Base-by-base conservation (phyloP, 2,888 invertebrate genomes). In the Drosophila mimica region DNA sequence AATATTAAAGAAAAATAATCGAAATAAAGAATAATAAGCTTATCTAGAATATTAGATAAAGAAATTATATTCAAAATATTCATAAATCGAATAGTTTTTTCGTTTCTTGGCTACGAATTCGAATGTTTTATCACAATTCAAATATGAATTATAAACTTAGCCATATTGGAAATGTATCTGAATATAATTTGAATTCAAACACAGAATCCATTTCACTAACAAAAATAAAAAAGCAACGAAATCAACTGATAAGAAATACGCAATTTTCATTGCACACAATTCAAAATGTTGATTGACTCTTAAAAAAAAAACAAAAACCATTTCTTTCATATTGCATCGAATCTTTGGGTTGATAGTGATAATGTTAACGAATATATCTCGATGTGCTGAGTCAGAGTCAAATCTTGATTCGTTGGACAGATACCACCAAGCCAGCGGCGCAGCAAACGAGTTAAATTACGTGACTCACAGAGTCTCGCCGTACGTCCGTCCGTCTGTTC, bases 381-480 rank as follows among this genome's bases (percentile, higher is more conserved):
- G 1, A 46, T 13, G 40, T 33, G 46, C 56, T 71, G 71, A 58
- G 64, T 72, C 72, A 63, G 72, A 71, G 72, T 43, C 15, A 11
- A 56, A 54, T 30, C 51, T 61, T 34, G 54, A 57, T 56, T 38
- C 20, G 48, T 7, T 43, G 52, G 46, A 38, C 63, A 71, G 71
- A 63, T 63, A 71, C 57, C 46, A 40, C 8, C 25, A 31, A 40
- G n/a, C n/a, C 54, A 20, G 28, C 30, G 11, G 1, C 52, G 4
- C 25, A 52, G n/a, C 51, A 71, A 71, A 71, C 71, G 46, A 43
- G 72, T 52, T 71, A 38, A 71, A 46, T 51, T 33, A 52, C 25
- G 52, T 71, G 70, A 71, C 72, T 71, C 70, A 71, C 70, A 71
- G 72, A 31, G 20, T 30, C 40, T 9, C 15, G 38, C n/a, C 13